Evolutionary conservation across 2,797 vertebrate species (phyloP).

Genomic region (Rhinogobio ventralis): DNA sequence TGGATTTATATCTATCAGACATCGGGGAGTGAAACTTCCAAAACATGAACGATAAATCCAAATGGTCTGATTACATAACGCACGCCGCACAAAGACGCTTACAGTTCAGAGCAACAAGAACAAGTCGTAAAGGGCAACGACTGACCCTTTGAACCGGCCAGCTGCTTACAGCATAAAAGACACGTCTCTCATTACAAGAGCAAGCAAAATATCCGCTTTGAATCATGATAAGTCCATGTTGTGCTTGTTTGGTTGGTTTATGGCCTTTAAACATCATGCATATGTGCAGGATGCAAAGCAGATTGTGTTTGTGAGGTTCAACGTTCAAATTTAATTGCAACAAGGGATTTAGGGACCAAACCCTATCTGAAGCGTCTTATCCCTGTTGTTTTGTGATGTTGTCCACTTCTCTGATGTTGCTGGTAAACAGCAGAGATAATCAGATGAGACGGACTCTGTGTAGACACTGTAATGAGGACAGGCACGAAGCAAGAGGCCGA

Average conservation of each 20-base stretch:
- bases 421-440: slow-evolving; percentile 16
- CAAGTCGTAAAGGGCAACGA: neutral
- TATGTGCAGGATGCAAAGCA: neutral
- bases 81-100: neutral
- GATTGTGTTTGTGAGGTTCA: neutral
- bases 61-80: neutral
- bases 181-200: neutral
- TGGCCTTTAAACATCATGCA: neutral
- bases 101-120: neutral
- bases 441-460: neutral
- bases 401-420: slow-evolving; percentile 23
- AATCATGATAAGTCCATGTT: neutral
- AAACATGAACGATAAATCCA: slow-evolving; percentile 1
- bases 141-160: slow-evolving; percentile 25
- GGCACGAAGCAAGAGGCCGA: neutral
- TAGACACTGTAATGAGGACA: neutral
- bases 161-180: slow-evolving; percentile 11
- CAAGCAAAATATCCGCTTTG: neutral
- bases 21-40: neutral
- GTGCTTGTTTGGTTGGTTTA: neutral
- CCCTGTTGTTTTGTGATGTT: slow-evolving; percentile 2
- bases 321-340: slow-evolving; percentile 7
- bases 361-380: neutral
- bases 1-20: slow-evolving; percentile 9
- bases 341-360: neutral